Conservation (phyloP, 2,113 vertebrate species). For the Thinocorus orbignyianus region DNA sequence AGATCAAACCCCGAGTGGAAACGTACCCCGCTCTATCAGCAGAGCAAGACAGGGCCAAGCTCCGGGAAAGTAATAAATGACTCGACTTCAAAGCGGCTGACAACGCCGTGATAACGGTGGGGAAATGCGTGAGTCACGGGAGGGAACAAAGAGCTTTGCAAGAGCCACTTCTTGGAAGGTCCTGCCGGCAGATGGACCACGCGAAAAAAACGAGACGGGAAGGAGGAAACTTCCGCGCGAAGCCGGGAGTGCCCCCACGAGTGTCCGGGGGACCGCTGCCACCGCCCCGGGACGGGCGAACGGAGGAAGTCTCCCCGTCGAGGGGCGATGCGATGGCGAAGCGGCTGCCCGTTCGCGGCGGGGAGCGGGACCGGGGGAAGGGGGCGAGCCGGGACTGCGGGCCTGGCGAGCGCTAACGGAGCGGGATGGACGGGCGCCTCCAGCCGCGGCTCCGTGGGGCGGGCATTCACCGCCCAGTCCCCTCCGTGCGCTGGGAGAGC, state of each 20-base stretch:
- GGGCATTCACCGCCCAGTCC: neutral
- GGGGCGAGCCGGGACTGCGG: neutral
- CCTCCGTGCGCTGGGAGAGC: neutral
- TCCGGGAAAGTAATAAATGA: conserved; percentile 59
- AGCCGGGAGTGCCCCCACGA: neutral
- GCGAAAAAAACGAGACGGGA: neutral
- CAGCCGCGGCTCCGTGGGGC: neutral
- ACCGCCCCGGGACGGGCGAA: neutral
- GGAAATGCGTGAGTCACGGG: conserved; percentile 12
- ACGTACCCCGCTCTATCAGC: conserved; percentile 6
- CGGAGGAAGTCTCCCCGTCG: accelerated
- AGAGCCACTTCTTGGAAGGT: neutral
- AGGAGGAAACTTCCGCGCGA: neutral
- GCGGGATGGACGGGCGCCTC: too few species aligned
- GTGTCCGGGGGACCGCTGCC: neutral
- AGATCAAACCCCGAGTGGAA: conserved; percentile 41
- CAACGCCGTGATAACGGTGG: conserved; percentile 41
- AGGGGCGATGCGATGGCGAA: neutral
- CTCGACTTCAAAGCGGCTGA: conserved; percentile 63
- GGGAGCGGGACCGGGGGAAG: neutral
- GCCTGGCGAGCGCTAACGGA: neutral
- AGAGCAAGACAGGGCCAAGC: conserved; percentile 26
- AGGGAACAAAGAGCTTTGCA: conserved; percentile 62
- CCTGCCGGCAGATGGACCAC: neutral
- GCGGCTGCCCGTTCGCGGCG: neutral